Evolutionary conservation across 2,888 invertebrate species (phyloP).

Genomic region (Dugesia japonica): DNA sequence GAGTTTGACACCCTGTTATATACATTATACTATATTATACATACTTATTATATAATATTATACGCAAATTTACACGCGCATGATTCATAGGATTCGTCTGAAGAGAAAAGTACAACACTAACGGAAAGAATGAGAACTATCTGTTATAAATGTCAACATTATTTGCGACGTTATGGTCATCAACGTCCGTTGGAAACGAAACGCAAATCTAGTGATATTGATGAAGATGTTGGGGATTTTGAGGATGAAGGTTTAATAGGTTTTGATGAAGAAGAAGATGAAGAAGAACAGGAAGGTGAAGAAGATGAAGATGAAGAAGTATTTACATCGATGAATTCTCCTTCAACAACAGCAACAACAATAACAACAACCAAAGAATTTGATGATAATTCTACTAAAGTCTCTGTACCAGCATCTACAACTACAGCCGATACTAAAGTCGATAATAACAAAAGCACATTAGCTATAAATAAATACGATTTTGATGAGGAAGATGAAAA

Average conservation of each 20-base stretch:
- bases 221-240: neutral
- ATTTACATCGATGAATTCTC: neutral
- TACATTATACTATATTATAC: no score
- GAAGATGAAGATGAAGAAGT: conserved; percentile 10
- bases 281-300: conserved; percentile 3
- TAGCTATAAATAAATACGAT: neutral
- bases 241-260: neutral
- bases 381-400: neutral
- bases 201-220: neutral
- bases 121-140: neutral
- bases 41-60: no score
- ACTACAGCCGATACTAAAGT: neutral
- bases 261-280: conserved; percentile 3
- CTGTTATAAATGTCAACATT: neutral
- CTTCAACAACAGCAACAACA: neutral
- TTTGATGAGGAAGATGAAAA: conserved; percentile 14
- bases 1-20: no score
- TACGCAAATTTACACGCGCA: no score
- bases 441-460: neutral
- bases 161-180: neutral
- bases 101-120: neutral
- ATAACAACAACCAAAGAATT: neutral
- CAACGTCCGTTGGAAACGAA: neutral
- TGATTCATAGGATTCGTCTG: neutral
- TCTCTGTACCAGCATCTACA: neutral